Percentiles rank a stretch among this genome's conserved stretches.
Evolutionary conservation across 2,888 invertebrate species (phyloP).

Genomic region (Acleris cristana): DNA sequence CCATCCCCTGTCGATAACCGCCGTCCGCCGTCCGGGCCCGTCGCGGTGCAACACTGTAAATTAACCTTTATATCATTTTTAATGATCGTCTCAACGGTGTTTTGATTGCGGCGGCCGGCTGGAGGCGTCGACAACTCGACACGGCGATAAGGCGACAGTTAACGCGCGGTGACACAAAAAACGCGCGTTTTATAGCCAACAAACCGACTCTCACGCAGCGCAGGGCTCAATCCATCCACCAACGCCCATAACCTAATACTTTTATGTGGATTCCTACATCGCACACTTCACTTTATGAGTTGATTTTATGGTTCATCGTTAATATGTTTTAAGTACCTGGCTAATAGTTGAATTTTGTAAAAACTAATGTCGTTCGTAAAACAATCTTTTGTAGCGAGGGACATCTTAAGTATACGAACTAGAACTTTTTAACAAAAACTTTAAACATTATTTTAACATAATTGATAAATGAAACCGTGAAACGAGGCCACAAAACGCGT

Average conservation of each 20-base stretch:
- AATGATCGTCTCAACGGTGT: conserved; percentile 80
- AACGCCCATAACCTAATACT: conserved; percentile 49
- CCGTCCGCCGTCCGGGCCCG: conserved; percentile 66
- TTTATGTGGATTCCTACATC: conserved; percentile 75
- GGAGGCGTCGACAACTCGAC: conserved; percentile 84
- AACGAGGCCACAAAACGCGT: conserved; percentile 78
- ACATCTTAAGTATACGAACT: background rate
- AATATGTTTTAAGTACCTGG: conserved; percentile 67
- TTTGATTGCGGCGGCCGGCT: conserved; percentile 78
- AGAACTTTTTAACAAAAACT: conserved; percentile 16
- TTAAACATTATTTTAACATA: conserved; percentile 31
- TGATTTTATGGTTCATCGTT: conserved; percentile 65
- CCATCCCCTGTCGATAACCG: conserved; percentile 76
- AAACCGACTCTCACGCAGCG: conserved; percentile 61
- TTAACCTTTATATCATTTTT: conserved; percentile 83
- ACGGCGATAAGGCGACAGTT: conserved; percentile 80
- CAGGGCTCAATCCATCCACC: conserved; percentile 42
- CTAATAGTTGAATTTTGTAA: conserved; percentile 60
- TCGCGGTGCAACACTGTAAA: conserved; percentile 69
- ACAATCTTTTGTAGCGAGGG: conserved; percentile 24
- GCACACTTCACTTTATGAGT: conserved; percentile 72
- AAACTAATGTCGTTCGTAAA: conserved; percentile 43
- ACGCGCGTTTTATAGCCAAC: conserved; percentile 76
- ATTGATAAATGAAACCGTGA: conserved; percentile 70
- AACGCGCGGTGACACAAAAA: conserved; percentile 71